Percentiles rank a stretch among this genome's conserved stretches.
These are phyloP conservation scores for Rhyacophila evoluta DNA, from an alignment of 2,888 invertebrate genomes.

Conservation along the genomic window DNA sequence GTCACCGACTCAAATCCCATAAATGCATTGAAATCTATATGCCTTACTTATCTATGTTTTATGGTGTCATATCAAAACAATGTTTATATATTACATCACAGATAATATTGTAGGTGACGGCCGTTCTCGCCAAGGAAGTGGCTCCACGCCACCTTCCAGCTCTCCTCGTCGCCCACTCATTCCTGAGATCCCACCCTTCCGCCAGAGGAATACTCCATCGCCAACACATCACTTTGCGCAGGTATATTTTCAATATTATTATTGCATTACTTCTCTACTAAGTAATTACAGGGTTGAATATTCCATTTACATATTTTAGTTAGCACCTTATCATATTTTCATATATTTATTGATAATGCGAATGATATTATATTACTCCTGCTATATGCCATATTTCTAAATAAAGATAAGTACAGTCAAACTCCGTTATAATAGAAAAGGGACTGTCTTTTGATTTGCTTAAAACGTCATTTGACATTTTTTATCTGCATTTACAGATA, in stretches of 20 bases:
- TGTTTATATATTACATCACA: too few species aligned
- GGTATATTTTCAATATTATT: constrained; percentile 20
- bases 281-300: background rate
- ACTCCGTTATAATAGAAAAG: too few species aligned
- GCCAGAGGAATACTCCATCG: constrained; percentile 56
- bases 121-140: constrained; percentile 51
- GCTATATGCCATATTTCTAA: background rate
- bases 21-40: too few species aligned
- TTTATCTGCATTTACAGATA: too few species aligned
- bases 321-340: background rate
- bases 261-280: background rate
- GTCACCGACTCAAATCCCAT: too few species aligned
- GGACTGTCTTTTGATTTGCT: too few species aligned
- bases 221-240: constrained; percentile 48
- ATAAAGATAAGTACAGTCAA: too few species aligned
- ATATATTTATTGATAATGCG: background rate
- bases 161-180: constrained; percentile 58
- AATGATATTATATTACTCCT: background rate
- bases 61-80: too few species aligned
- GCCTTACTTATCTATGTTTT: too few species aligned
- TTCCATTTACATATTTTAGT: background rate
- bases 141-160: constrained; percentile 47
- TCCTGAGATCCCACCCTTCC: constrained; percentile 69
- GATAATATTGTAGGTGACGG: constrained; percentile 42
- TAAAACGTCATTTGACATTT: too few species aligned